phyloP scores from a whole-genome alignment of 1,140 invertebrate genomes.

The Monomorium pharaonis region DNA sequence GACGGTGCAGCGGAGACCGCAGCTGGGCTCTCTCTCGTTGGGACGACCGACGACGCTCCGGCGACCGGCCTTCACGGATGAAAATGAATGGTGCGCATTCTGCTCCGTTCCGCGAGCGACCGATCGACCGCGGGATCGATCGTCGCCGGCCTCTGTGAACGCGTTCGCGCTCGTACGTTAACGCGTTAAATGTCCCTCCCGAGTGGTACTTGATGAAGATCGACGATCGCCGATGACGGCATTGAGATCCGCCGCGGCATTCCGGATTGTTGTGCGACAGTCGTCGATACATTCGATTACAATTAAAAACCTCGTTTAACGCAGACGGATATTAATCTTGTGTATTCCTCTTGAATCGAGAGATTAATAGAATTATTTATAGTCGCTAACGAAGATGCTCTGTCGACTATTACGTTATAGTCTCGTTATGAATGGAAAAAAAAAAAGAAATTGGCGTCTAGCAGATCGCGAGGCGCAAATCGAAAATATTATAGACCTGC shows the following conservation, averaged over 20 bases:
- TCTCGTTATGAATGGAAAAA: constrained; percentile 26
- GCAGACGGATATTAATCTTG: neutral
- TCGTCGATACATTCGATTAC: neutral
- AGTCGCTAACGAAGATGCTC: neutral
- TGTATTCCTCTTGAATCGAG: neutral
- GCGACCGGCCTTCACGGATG: constrained; percentile 68
- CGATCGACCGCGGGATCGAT: constrained; percentile 36
- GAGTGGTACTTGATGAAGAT: constrained; percentile 15
- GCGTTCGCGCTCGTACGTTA: constrained; percentile 33
- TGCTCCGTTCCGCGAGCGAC: constrained; percentile 8
- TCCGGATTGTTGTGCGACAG: neutral
- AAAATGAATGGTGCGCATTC: constrained; percentile 76
- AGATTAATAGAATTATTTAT: neutral
- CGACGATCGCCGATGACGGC: constrained; percentile 9
- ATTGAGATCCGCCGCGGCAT: neutral
- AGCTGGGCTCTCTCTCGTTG: constrained; percentile 47
- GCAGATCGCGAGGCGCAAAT: constrained; percentile 17
- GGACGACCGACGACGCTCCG: constrained; percentile 67
- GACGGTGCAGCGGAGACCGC: constrained; percentile 15
- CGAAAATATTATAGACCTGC: constrained; percentile 13
- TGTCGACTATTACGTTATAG: neutral
- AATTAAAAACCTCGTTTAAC: neutral
- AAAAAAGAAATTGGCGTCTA: neutral
- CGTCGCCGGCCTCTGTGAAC: constrained; percentile 40
- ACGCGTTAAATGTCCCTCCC: constrained; percentile 32